These are phyloP conservation scores for Pygoscelis antarcticus DNA, from an alignment of 2,113 vertebrate species.

Conservation along the genomic window DNA sequence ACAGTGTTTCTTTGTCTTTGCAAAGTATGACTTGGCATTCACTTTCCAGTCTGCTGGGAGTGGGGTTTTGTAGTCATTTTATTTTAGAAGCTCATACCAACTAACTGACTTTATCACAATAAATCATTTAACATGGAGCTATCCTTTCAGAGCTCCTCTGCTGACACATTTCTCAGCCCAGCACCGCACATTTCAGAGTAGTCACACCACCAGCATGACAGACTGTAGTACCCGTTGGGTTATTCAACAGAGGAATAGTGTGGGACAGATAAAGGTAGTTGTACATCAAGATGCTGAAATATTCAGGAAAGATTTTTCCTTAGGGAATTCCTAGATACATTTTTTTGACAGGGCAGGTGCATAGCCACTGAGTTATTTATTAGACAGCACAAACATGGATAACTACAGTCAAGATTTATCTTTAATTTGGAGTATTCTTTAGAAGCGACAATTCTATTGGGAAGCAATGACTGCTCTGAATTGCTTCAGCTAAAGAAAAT, in stretches of 20 bases:
- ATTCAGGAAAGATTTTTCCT: conserved; percentile 41
- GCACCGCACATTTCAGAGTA: background rate
- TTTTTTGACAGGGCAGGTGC: conserved; percentile 31
- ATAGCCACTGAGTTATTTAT: conserved; percentile 45
- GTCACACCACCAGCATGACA: background rate
- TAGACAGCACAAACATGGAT: background rate
- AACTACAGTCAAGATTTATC: background rate
- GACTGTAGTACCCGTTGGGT: background rate
- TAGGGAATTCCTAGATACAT: background rate
- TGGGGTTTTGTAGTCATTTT: background rate
- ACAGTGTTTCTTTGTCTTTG: background rate
- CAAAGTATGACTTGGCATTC: background rate
- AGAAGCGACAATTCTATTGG: background rate
- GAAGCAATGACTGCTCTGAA: background rate
- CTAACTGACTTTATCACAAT: background rate
- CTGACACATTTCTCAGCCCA: background rate
- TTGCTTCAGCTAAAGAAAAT: background rate
- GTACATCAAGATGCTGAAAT: conserved; percentile 33
- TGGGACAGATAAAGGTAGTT: background rate
- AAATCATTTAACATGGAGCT: background rate
- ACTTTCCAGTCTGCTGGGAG: background rate
- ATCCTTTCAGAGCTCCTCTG: background rate
- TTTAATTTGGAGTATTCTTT: conserved; percentile 24
- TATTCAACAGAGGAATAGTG: background rate
- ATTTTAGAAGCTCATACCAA: background rate